Evolutionary conservation across 2,888 invertebrate genomes (phyloP).

Genomic region (Ametastegia equiseti): DNA sequence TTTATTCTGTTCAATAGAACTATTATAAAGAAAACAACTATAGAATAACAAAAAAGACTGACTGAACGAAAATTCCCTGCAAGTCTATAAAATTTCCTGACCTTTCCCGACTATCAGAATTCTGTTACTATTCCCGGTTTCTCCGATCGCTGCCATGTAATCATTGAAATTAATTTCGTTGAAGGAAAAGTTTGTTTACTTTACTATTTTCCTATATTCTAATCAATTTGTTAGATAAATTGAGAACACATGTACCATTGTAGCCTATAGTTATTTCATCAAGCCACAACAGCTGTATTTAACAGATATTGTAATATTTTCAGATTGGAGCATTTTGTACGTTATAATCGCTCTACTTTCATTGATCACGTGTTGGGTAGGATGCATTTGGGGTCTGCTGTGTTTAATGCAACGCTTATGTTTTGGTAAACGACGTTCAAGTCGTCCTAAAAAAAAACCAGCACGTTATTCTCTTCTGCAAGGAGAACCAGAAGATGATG

Average conservation of each 20-base stretch:
- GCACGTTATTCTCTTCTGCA: conserved; percentile 86
- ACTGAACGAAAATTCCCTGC: no score
- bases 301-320: conserved; percentile 53
- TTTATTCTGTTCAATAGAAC: no score
- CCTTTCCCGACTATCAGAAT: no score
- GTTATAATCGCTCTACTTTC: conserved; percentile 86
- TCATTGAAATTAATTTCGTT: no score
- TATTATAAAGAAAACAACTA: no score
- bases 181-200: no score
- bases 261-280: not conserved
- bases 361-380: conserved; percentile 81
- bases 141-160: no score
- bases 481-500: conserved; percentile 83
- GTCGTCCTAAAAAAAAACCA: conserved; percentile 80
- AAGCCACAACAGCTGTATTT: not conserved
- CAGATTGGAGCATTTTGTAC: conserved; percentile 96
- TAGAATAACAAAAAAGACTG: no score
- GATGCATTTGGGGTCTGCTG: conserved; percentile 81
- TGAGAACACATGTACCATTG: not conserved
- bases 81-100: no score
- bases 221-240: not conserved
- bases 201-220: not conserved
- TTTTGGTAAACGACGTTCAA: conserved; percentile 75
- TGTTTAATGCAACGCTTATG: conserved; percentile 81
- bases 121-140: no score